These are phyloP conservation scores for Drosophila equinoxialis DNA, from an alignment of 1,140 invertebrate species.

Conservation along the genomic window DNA sequence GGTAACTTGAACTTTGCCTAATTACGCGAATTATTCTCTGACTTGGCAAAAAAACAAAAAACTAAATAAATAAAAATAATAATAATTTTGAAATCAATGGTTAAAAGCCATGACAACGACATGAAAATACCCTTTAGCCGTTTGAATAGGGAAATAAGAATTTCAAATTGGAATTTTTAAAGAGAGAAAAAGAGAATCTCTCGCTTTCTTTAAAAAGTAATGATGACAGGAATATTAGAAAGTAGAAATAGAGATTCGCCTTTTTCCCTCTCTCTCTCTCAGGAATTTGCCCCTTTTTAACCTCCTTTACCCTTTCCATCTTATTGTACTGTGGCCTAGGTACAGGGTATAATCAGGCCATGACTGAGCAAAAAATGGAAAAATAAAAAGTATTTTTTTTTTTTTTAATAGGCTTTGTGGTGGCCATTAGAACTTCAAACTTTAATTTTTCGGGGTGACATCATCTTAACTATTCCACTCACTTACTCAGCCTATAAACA, in stretches of 20 bases:
- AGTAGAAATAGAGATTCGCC: too few species aligned
- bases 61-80: slow-evolving; percentile 2
- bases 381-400: slow-evolving; percentile 34
- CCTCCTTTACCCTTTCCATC: too few species aligned
- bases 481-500: slow-evolving; percentile 41
- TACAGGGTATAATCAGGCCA: not conserved
- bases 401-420: slow-evolving; percentile 42
- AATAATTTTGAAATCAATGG: not conserved
- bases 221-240: too few species aligned
- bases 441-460: slow-evolving; percentile 41
- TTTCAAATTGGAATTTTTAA: too few species aligned
- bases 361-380: not conserved
- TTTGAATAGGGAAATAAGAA: too few species aligned
- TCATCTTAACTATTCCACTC: slow-evolving; percentile 31
- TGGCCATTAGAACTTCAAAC: slow-evolving; percentile 42
- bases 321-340: too few species aligned
- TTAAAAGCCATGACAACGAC: not conserved
- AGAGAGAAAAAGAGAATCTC: too few species aligned
- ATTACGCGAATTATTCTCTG: slow-evolving; percentile 66
- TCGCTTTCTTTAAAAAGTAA: too few species aligned
- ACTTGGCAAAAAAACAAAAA: slow-evolving; percentile 60
- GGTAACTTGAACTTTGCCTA: slow-evolving; percentile 66
- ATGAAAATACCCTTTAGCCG: too few species aligned
- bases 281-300: too few species aligned
- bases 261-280: too few species aligned